A percentile compares a stretch with the other conserved stretches of the same genome.
phyloP scores from a whole-genome alignment of 2,113 vertebrate species.

The Athene noctua region DNA sequence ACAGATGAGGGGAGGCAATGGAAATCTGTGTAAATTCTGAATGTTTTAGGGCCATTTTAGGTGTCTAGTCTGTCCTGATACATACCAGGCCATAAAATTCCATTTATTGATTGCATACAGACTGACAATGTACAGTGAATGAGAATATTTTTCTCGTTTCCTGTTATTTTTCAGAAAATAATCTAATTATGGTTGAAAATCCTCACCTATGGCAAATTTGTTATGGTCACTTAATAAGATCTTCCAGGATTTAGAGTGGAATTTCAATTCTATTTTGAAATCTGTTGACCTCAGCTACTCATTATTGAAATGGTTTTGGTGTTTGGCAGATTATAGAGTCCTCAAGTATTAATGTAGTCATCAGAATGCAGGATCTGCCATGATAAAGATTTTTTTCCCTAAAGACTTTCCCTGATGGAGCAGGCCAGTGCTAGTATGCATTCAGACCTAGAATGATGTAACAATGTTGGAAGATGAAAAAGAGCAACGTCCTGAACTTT shows the following conservation, averaged over 20 bases:
- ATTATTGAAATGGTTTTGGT: background rate
- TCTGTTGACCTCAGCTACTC: background rate
- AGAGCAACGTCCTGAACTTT: background rate
- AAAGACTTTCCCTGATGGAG: background rate
- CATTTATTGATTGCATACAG: background rate
- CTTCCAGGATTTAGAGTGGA: background rate
- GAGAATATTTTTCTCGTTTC: background rate
- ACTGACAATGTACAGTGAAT: background rate
- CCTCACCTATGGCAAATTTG: background rate
- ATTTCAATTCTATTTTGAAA: background rate
- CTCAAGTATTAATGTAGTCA: background rate
- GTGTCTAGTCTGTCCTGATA: background rate
- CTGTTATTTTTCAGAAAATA: background rate
- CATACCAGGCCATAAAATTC: background rate
- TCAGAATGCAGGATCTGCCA: background rate
- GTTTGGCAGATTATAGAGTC: background rate
- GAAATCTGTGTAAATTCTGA: background rate
- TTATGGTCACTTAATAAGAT: background rate
- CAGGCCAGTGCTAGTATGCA: background rate
- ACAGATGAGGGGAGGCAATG: background rate
- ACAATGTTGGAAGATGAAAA: background rate
- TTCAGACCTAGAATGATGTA: background rate
- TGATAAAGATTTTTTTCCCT: background rate
- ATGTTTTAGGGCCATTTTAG: background rate
- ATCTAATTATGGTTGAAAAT: background rate